phyloP scores from a whole-genome alignment of 2,113 vertebrate species.

The Psettodes erumei region DNA sequence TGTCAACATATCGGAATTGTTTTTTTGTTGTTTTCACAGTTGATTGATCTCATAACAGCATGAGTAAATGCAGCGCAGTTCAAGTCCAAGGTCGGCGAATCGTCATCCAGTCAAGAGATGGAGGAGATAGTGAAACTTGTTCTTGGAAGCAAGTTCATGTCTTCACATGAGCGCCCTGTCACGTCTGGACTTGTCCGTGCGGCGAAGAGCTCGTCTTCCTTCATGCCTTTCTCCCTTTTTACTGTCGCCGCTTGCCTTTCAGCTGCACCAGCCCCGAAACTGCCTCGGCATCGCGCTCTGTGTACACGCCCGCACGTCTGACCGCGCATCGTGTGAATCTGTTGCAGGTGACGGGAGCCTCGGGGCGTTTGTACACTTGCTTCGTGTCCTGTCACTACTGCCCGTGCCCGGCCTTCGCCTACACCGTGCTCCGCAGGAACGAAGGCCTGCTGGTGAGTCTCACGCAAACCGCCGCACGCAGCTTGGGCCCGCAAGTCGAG shows the following conservation, averaged over 20 bases:
- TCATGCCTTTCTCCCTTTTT: slow-evolving; percentile 5
- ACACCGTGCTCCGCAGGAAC: slow-evolving; percentile 87
- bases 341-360: slow-evolving; percentile 89
- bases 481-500: neutral
- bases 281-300: too few species aligned
- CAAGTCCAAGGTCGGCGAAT: neutral
- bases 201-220: slow-evolving; percentile 25
- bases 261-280: too few species aligned
- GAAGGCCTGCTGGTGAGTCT: slow-evolving; percentile 89
- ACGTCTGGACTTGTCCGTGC: slow-evolving; percentile 2
- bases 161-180: neutral
- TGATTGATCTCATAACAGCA: neutral
- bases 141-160: neutral
- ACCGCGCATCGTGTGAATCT: slow-evolving; percentile 34
- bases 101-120: neutral
- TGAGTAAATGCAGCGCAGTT: neutral
- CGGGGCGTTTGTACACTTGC: slow-evolving; percentile 89
- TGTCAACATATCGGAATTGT: neutral
- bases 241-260: neutral
- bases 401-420: slow-evolving; percentile 90
- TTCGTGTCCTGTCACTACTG: slow-evolving; percentile 93
- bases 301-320: neutral
- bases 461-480: neutral
- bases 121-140: neutral
- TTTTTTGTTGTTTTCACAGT: neutral